Evolutionary conservation across 1,140 invertebrate species (phyloP), one percentile per base, ranked within the genome.

Genomic region (Lerema accius): DNA sequence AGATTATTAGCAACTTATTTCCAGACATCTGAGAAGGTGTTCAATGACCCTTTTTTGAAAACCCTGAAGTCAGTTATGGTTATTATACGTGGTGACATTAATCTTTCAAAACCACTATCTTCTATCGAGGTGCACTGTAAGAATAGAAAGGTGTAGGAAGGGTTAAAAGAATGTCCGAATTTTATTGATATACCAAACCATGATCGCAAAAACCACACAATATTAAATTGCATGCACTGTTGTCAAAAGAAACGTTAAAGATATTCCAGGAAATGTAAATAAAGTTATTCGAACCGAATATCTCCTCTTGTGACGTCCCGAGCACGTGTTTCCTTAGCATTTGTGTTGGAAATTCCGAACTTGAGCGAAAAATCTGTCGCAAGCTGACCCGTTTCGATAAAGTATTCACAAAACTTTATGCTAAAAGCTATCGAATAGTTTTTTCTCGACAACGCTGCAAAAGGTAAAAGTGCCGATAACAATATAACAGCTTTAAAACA

Each of bases 231-330:
- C n/a, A 39, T 39, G 49, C 50, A 40, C 35, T 23, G 13, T 53
- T 53, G 16, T 53, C 7, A 16, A 53, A 40, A 40, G 7, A 19
- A 45, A 19, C 6, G 7, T 43, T 17, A 32, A n/a, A 45, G 7
- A 56, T 56, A 45, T 56, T 45, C 40, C 13, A 45, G 26, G 56
- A 60, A 45, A 67, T 15, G 50, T 39, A 62, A 46, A 65, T 51
- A 42, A 56, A 67, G 45, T 69, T 51, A 60, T 55, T 70, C 76
- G 17, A 67, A 87, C 84, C 84, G 40, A 82, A 84, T 67, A 77
- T 77, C 53, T 89, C 86, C 62, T 89, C 86, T 68, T 89, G 84
- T 35, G 77, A 80, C 43, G 86, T 89, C 23, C 86, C 86, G 23
- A 89, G 73, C 35, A 69, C 71, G 28, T 74, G 70, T 67, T 86